Evolutionary conservation across 1,140 invertebrate genomes (phyloP).

Genomic region (Microvelia longipes): DNA sequence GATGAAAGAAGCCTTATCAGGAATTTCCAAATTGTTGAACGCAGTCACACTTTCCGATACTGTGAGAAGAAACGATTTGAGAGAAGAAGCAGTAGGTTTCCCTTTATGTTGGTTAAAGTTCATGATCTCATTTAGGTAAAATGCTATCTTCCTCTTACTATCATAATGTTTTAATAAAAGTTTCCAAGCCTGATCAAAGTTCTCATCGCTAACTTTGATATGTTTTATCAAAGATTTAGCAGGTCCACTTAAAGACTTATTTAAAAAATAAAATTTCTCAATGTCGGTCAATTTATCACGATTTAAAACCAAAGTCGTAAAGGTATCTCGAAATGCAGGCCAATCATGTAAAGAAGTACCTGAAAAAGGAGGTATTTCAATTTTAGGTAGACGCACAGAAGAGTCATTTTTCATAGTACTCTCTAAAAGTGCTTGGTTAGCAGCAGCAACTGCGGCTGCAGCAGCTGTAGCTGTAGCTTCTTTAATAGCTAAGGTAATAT

Average conservation of each 20-base stretch:
- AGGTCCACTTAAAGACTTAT: neutral
- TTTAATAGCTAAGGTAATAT: neutral
- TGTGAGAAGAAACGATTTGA: neutral
- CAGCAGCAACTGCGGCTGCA: neutral
- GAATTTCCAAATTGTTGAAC: neutral
- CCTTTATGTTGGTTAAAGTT: neutral
- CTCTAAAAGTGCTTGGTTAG: neutral
- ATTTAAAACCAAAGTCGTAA: neutral
- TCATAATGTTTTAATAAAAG: neutral
- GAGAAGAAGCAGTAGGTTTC: neutral
- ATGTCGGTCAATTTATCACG: neutral
- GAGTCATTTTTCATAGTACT: neutral
- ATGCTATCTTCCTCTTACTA: neutral
- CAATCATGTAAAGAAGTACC: neutral
- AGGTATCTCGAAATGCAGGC: neutral
- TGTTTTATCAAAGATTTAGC: neutral
- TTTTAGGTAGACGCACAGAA: neutral
- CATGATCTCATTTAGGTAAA: neutral
- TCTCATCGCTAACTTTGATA: neutral
- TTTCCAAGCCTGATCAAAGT: slow-evolving; percentile 1
- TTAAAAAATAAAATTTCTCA: slow-evolving; percentile 1
- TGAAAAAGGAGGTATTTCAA: neutral
- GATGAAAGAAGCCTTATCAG: neutral
- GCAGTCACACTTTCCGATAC: neutral
- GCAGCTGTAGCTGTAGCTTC: neutral